Percentiles rank a stretch among this genome's conserved stretches.
Evolutionary conservation across 2,888 invertebrate species (phyloP).

Genomic region (Euplexia lucipara): DNA sequence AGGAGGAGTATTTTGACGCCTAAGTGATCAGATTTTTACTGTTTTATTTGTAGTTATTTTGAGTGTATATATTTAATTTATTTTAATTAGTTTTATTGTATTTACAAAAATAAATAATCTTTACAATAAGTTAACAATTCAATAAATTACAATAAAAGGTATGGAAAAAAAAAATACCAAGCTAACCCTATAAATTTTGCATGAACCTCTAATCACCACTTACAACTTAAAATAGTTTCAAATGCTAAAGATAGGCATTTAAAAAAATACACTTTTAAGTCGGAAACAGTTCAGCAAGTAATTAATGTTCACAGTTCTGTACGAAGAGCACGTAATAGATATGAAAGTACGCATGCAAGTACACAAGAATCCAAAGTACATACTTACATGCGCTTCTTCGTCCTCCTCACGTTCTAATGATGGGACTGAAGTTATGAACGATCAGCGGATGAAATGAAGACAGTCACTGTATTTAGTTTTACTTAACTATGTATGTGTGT

Average conservation of each 20-base stretch:
- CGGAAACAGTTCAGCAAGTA: conserved; percentile 29
- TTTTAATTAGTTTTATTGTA: too few species aligned
- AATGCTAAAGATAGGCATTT: not conserved
- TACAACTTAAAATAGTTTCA: not conserved
- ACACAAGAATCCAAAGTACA: conserved; percentile 58
- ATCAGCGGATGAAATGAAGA: conserved; percentile 31
- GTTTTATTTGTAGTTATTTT: too few species aligned
- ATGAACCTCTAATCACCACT: not conserved
- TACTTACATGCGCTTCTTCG: conserved; percentile 71
- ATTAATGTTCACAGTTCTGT: conserved; percentile 38
- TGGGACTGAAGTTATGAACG: conserved; percentile 65
- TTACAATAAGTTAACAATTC: too few species aligned
- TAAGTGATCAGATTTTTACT: too few species aligned
- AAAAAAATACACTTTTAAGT: conserved; percentile 10
- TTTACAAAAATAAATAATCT: too few species aligned
- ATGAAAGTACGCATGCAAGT: conserved; percentile 46
- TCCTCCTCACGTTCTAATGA: conserved; percentile 75
- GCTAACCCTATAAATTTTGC: not conserved
- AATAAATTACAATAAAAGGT: too few species aligned
- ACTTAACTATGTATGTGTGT: too few species aligned
- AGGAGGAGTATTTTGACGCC: too few species aligned
- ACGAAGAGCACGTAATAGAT: conserved; percentile 22
- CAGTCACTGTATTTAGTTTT: not conserved
- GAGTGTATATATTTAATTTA: too few species aligned
- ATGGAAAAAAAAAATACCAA: too few species aligned